phyloP scores from a whole-genome alignment of 2,113 vertebrate species.

The Alces alces region DNA sequence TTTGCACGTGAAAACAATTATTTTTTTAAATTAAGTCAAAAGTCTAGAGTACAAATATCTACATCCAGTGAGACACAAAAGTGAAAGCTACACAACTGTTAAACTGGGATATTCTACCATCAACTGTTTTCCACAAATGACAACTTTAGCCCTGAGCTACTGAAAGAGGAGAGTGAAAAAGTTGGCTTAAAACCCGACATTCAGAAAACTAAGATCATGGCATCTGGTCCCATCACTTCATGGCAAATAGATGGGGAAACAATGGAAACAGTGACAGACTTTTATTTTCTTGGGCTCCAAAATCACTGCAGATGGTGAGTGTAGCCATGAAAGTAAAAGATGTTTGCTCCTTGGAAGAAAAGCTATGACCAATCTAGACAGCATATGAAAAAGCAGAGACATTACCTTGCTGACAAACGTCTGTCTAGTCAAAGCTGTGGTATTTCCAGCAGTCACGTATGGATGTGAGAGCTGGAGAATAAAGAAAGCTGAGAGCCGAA shows the following conservation, averaged over 20 bases:
- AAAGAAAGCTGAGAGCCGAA: background rate
- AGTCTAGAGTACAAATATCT: background rate
- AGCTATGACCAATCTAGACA: background rate
- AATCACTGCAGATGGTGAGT: background rate
- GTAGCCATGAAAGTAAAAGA: background rate
- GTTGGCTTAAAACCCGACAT: background rate
- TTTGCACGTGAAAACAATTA: background rate
- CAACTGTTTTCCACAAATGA: background rate
- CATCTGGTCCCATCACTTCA: background rate
- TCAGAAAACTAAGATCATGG: background rate
- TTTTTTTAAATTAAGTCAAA: background rate
- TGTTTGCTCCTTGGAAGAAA: background rate
- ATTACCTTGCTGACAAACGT: background rate
- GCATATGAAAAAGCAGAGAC: background rate
- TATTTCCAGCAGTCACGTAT: background rate
- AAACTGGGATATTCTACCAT: background rate
- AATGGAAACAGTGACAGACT: background rate
- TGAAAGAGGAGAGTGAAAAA: background rate
- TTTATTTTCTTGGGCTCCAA: background rate
- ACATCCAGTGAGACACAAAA: background rate
- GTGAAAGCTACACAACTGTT: background rate
- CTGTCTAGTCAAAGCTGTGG: background rate
- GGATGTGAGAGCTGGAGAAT: background rate
- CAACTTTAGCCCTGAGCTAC: background rate
- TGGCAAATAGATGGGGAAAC: background rate